phyloP scores from a whole-genome alignment of 1,140 invertebrate genomes.

The Potamilus streckersoni region DNA sequence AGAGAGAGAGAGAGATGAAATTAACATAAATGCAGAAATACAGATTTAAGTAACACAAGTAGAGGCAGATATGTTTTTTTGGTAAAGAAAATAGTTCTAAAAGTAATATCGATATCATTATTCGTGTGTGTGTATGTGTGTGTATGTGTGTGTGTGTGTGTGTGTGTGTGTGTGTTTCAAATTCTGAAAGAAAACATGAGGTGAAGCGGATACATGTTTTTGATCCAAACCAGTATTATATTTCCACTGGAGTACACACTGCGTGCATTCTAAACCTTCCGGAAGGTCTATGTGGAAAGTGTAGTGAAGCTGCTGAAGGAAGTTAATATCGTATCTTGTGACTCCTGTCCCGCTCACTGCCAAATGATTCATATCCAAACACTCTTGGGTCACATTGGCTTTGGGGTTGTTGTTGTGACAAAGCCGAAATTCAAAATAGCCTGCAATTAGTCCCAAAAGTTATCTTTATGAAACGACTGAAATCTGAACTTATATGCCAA shows the following conservation, averaged over 20 bases:
- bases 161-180: background rate
- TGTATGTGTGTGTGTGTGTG: background rate
- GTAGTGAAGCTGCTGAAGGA: background rate
- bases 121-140: background rate
- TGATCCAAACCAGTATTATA: conserved; percentile 45
- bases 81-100: too few relatives aligned
- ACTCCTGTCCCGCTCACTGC: conserved; percentile 53
- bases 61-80: too few relatives aligned
- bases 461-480: too few relatives aligned
- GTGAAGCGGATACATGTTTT: background rate
- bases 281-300: conserved; percentile 37
- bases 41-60: too few relatives aligned
- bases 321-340: conserved; percentile 20
- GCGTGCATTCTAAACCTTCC: conserved; percentile 35
- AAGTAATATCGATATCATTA: too few relatives aligned
- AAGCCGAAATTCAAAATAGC: conserved; percentile 88
- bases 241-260: conserved; percentile 58
- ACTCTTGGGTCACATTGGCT: conserved; percentile 25
- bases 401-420: conserved; percentile 75
- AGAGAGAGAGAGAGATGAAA: too few relatives aligned
- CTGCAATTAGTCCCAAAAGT: conserved; percentile 52
- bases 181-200: background rate
- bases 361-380: conserved; percentile 31
- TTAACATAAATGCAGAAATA: too few relatives aligned
- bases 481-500: background rate